Evolutionary conservation across 2,113 vertebrate species (phyloP), one percentile per base, ranked within the genome.

Genomic region (Colius striatus): DNA sequence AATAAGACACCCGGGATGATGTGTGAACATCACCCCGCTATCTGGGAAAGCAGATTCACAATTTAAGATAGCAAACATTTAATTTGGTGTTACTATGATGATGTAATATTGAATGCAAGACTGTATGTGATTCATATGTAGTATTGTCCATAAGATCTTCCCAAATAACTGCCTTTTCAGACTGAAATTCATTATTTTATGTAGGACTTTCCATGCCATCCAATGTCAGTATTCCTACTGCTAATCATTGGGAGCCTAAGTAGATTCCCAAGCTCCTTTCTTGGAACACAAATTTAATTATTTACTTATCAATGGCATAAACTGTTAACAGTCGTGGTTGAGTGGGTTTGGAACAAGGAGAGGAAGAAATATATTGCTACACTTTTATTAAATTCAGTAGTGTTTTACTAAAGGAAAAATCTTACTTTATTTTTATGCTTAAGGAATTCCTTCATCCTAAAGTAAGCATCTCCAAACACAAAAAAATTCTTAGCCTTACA

Each of bases 21-120:
- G 34, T 63, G 55, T n/a, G 65, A 90, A 86, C 27, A 79, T 7
- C 41, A 80, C n/a, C 9, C 55, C 18, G 17, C 48, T 90, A 45
- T 48, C 78, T 71, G 32, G 29, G 36, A 88, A 81, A 93, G 57
- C 67, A 80, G 51, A 77, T 20, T 51, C 66, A 61, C 50, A 60
- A 47, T 29, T 2, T 32, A 81, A 82, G 50, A 81, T 2, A 90
- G 80, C 57, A 92, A 95, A 87, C 57, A 84, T 72, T 90, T 70
- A 67, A 87, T 90, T 62, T 90, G 86, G 90, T 81, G 50, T 50
- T 90, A 92, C 77, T 78, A 23, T 19, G 21, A 84, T 84, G 74
- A 84, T 43, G 34, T 22, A 80, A 53, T 36, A 81, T 4, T 63
- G 61, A 88, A 84, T n/a, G 26, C 22, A 93, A 81, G 23, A 48